phyloP scores from a whole-genome alignment of 2,888 invertebrate species.

The Phyllotreta cruciferae region DNA sequence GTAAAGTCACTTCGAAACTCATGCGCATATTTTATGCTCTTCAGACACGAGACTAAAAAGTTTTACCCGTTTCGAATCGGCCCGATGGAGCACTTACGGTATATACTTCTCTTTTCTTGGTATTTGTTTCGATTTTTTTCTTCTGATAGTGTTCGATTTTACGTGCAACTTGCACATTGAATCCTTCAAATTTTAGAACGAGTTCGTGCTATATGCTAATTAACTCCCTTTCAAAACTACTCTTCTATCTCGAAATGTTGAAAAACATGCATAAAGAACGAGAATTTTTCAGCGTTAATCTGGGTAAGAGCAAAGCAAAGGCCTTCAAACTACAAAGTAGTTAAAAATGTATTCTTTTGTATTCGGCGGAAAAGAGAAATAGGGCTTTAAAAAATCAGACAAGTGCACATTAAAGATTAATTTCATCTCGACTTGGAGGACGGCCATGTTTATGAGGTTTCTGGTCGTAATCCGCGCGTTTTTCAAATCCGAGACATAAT shows the following conservation, averaged over 20 bases:
- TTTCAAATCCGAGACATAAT: constrained; percentile 51
- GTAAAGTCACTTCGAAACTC: constrained; percentile 33
- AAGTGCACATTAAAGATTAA: constrained; percentile 27
- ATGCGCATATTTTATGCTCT: constrained; percentile 43
- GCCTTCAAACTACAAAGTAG: constrained; percentile 7
- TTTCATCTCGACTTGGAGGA: constrained; percentile 14
- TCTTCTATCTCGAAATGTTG: no score
- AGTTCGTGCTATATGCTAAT: no score
- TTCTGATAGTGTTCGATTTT: constrained; percentile 39
- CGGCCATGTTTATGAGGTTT: constrained; percentile 28
- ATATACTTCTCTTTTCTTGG: constrained; percentile 16
- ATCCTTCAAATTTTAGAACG: constrained; percentile 9
- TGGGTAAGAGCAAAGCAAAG: neutral
- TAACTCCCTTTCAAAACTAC: no score
- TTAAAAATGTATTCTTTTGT: constrained; percentile 2
- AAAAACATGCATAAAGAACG: no score
- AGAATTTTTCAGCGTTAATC: neutral
- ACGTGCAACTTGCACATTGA: constrained; percentile 33
- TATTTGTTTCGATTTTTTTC: constrained; percentile 37
- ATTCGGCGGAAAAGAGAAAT: constrained; percentile 14
- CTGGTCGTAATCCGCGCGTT: constrained; percentile 33
- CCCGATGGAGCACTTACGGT: constrained; percentile 39
- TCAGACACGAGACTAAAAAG: constrained; percentile 35
- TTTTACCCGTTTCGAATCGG: constrained; percentile 39
- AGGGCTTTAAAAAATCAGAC: constrained; percentile 25